Percentiles rank a stretch among this genome's conserved stretches.
Evolutionary conservation across 2,888 invertebrate genomes (phyloP).

Genomic region (Drosophila phalerata): DNA sequence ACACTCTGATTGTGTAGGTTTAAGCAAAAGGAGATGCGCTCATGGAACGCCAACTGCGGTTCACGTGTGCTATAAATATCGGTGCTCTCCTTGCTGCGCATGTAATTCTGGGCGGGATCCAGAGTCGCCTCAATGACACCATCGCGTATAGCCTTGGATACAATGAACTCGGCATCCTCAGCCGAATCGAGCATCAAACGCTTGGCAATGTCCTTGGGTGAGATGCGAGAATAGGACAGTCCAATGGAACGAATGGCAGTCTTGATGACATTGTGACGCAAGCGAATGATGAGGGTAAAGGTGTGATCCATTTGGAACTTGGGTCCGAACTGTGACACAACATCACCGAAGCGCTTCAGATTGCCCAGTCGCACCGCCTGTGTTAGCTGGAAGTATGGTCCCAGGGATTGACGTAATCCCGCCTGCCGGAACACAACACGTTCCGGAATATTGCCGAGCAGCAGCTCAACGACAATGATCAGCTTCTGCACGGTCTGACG

Average conservation of each 20-base stretch:
- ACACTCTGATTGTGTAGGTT: constrained; percentile 99
- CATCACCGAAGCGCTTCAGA: constrained; percentile 96
- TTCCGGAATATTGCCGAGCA: constrained; percentile 99
- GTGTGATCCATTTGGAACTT: constrained; percentile 98
- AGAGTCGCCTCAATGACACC: constrained; percentile 99
- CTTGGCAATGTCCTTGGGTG: constrained; percentile 96
- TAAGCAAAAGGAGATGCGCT: constrained; percentile 98
- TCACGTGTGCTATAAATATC: constrained; percentile 99
- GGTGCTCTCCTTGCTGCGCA: constrained; percentile 98
- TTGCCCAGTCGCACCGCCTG: constrained; percentile 98
- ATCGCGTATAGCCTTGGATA: constrained; percentile 98
- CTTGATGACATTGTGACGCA: constrained; percentile 99
- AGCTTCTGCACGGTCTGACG: constrained; percentile 98
- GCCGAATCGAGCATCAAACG: constrained; percentile 97
- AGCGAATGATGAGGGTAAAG: constrained; percentile 96
- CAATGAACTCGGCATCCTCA: constrained; percentile 99
- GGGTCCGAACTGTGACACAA: constrained; percentile 94
- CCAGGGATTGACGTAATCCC: constrained; percentile 94
- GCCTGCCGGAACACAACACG: constrained; percentile 97
- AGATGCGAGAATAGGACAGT: constrained; percentile 97
- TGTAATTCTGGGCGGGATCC: constrained; percentile 97
- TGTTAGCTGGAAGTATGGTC: constrained; percentile 98
- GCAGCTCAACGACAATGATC: constrained; percentile 96
- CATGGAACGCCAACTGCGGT: constrained; percentile 98
- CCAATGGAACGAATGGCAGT: constrained; percentile 98